These are phyloP conservation scores for Tiphia femorata DNA, from an alignment of 2,888 invertebrate species.

Conservation along the genomic window DNA sequence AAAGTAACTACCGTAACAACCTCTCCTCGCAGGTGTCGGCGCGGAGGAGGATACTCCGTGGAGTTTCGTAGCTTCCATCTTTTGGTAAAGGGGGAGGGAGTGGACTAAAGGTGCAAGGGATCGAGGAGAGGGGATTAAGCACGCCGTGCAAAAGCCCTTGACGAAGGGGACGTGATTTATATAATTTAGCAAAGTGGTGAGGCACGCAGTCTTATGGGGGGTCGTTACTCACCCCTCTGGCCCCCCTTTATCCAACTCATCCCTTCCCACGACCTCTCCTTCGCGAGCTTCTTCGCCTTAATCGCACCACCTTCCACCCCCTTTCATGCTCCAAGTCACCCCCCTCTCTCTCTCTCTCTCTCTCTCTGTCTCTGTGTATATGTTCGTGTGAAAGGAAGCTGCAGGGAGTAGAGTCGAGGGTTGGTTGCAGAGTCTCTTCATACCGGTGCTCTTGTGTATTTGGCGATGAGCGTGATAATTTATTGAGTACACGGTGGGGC, in stretches of 20 bases:
- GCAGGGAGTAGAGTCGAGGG: too few species aligned
- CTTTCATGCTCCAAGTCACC: too few species aligned
- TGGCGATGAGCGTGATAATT: too few species aligned
- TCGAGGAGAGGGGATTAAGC: conserved; percentile 52
- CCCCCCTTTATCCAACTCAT: conserved; percentile 1
- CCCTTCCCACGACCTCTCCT: not conserved
- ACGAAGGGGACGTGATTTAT: conserved; percentile 64
- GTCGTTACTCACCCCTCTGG: conserved; percentile 52
- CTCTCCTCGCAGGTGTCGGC: conserved; percentile 41
- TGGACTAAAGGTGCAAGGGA: conserved; percentile 18
- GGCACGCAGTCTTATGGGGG: conserved; percentile 51
- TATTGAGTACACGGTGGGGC: too few species aligned
- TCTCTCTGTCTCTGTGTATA: conserved; percentile 35
- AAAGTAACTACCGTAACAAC: conserved; percentile 55
- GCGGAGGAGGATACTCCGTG: too few species aligned
- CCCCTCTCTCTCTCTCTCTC: too few species aligned
- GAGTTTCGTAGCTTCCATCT: too few species aligned
- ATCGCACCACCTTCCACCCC: too few species aligned
- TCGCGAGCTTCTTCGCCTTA: conserved; percentile 29
- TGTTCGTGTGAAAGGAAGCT: too few species aligned
- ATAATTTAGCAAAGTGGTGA: conserved; percentile 67
- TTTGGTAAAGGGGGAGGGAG: conserved; percentile 7
- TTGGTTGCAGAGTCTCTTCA: too few species aligned
- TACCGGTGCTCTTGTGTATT: too few species aligned
- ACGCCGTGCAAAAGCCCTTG: conserved; percentile 55